Conservation (phyloP, 2,113 vertebrate species). For the Corvus moneduloides region DNA sequence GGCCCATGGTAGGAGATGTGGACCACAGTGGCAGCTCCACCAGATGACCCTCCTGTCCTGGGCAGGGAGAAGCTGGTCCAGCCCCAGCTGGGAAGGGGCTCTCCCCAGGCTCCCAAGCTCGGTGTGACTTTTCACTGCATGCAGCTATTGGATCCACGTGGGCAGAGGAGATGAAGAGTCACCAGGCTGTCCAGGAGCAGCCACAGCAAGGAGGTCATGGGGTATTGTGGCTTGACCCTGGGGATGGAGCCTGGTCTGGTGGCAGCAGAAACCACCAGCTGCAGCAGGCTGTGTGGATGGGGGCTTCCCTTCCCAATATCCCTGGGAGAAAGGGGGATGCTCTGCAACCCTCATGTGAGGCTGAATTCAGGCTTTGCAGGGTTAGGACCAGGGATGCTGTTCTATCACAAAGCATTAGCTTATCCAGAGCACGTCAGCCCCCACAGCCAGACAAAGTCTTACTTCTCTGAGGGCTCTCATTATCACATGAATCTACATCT, state of each 20-base stretch:
- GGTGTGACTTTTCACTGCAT: background rate
- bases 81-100: background rate
- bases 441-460: background rate
- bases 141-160: background rate
- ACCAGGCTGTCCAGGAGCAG: rapidly evolving
- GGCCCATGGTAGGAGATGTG: background rate
- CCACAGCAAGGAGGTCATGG: rapidly evolving
- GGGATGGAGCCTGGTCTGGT: background rate
- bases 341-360: background rate
- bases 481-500: background rate
- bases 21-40: background rate
- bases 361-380: background rate
- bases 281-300: rapidly evolving
- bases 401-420: background rate
- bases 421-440: background rate
- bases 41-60: background rate
- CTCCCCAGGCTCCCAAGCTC: rapidly evolving
- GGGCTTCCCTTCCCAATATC: background rate
- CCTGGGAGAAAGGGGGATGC: background rate
- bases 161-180: background rate
- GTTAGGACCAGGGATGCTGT: background rate
- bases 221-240: background rate
- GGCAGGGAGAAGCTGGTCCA: background rate
- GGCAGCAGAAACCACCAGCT: background rate
- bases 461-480: background rate